Percentiles rank a stretch among this genome's conserved stretches.
Conservation (phyloP, 1,140 invertebrate species). For the Babylonia areolata region DNA sequence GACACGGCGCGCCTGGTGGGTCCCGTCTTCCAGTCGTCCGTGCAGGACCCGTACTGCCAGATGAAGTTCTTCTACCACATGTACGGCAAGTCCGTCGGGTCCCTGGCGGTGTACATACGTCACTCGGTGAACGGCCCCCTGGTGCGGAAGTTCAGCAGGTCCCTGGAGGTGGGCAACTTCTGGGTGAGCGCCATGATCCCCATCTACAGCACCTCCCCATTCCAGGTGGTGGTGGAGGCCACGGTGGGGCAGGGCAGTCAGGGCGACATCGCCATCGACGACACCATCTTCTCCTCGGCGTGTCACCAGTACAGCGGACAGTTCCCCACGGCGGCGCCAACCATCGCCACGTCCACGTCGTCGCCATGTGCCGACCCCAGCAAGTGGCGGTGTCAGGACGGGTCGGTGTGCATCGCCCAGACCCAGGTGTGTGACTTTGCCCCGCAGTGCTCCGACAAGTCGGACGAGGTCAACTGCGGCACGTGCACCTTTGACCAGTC, state of each 20-base stretch:
- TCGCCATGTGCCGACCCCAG: constrained; percentile 64
- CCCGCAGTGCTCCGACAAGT: constrained; percentile 74
- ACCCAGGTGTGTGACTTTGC: constrained; percentile 69
- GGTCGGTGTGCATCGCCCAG: constrained; percentile 33
- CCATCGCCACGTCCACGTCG: constrained; percentile 51
- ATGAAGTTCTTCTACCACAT: constrained; percentile 85
- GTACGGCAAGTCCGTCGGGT: constrained; percentile 79
- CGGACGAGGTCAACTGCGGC: constrained; percentile 70
- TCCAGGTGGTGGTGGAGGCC: constrained; percentile 69
- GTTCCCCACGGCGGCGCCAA: constrained; percentile 45
- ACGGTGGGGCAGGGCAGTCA: constrained; percentile 54
- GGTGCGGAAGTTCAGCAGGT: constrained; percentile 34
- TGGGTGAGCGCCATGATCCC: constrained; percentile 57
- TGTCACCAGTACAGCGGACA: constrained; percentile 52
- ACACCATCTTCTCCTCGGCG: constrained; percentile 69
- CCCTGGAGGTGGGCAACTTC: constrained; percentile 54
- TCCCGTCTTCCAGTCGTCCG: constrained; percentile 50
- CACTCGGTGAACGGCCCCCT: constrained; percentile 46
- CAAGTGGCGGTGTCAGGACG: constrained; percentile 45
- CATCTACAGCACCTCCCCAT: constrained; percentile 54
- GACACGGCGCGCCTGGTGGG: constrained; percentile 83
- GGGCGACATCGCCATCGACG: constrained; percentile 74
- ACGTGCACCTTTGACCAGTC: constrained; percentile 70
- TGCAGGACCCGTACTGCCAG: constrained; percentile 54
- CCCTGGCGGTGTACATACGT: constrained; percentile 66